Evolutionary conservation across 1,140 invertebrate species (phyloP).

Genomic region (Monomorium pharaonis): DNA sequence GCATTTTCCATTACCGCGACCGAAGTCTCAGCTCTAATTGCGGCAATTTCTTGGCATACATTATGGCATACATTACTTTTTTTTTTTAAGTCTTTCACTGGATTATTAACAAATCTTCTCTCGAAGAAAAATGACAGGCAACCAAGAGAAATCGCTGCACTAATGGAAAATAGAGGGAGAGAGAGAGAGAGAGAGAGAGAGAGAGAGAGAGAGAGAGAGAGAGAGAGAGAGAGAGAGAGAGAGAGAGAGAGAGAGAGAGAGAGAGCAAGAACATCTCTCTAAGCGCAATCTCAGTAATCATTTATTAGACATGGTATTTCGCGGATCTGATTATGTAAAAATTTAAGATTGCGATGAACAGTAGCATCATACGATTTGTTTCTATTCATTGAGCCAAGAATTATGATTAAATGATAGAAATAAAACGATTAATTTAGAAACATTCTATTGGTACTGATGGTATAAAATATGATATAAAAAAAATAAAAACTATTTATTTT

Average conservation of each 20-base stretch:
- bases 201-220: no score
- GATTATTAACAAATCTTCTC: neutral
- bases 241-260: no score
- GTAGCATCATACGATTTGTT: neutral
- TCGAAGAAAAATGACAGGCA: neutral
- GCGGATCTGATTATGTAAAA: constrained; percentile 17
- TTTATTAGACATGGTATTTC: neutral
- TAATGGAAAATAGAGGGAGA: neutral
- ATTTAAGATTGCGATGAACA: constrained; percentile 5
- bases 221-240: no score
- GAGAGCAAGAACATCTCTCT: neutral
- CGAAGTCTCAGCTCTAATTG: neutral
- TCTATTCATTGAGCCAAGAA: neutral
- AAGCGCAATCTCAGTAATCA: neutral
- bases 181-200: no score
- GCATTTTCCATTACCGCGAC: constrained; percentile 14
- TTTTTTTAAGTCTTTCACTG: neutral
- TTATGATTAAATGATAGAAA: neutral
- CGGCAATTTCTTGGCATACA: neutral
- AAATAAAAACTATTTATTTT: neutral
- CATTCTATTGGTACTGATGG: neutral
- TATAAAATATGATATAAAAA: neutral
- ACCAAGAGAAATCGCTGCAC: neutral
- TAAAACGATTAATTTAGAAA: neutral
- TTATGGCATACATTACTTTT: neutral